Conservation (phyloP, 1,140 invertebrate genomes). For the Brachionus calyciflorus region DNA sequence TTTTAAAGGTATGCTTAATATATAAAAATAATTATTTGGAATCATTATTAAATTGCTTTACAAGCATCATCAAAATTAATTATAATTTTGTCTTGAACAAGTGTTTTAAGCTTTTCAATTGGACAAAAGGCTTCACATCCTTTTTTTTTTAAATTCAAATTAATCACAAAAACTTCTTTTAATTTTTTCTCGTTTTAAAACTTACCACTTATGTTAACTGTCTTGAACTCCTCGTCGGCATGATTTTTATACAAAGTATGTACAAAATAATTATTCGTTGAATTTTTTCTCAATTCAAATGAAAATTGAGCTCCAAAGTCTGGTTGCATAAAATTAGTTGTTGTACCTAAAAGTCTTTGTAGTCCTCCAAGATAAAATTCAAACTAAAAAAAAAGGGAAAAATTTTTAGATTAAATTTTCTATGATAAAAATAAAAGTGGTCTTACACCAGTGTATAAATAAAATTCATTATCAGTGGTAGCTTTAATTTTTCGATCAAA, state of each 20-base stretch:
- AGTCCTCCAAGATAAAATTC: background rate
- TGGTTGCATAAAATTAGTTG: background rate
- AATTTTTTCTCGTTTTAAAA: too few species aligned
- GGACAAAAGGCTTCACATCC: conserved; percentile 11
- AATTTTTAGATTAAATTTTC: background rate
- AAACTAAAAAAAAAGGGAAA: background rate
- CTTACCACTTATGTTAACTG: background rate
- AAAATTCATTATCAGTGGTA: background rate
- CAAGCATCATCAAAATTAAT: background rate
- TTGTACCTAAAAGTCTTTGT: background rate
- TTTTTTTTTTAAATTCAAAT: background rate
- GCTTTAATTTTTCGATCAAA: background rate
- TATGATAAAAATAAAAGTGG: too few species aligned
- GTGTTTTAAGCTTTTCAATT: background rate
- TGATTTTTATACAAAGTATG: background rate
- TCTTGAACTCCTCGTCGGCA: background rate
- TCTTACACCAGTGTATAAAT: conserved; percentile 8
- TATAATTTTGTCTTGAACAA: background rate
- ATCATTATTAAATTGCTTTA: too few species aligned
- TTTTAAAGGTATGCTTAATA: too few species aligned
- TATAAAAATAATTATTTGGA: too few species aligned
- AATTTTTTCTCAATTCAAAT: conserved; percentile 10
- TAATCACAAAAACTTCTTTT: background rate
- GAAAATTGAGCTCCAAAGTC: background rate
- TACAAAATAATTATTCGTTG: background rate